Percentiles rank a stretch among this genome's conserved stretches.
phyloP scores from a whole-genome alignment of 2,797 vertebrate species.

The Coreius guichenoti region DNA sequence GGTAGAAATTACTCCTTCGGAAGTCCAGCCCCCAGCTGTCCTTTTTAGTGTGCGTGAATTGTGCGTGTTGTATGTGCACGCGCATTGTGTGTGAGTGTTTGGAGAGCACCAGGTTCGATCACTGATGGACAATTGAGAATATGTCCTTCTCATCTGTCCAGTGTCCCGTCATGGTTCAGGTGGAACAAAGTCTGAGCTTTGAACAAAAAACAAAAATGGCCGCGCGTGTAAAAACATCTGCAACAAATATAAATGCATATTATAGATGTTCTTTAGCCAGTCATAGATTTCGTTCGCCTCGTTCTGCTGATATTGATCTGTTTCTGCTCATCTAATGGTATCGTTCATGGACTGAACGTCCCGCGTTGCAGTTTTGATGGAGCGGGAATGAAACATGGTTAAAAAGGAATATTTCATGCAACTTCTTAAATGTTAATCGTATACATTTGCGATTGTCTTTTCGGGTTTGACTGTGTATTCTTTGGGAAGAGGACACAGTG shows the following conservation, averaged over 20 bases:
- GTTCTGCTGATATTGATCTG: neutral
- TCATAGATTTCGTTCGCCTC: neutral
- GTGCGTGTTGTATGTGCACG: neutral
- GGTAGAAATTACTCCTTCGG: conserved; percentile 22
- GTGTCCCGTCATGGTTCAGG: neutral
- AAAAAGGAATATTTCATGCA: neutral
- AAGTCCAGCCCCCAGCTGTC: conserved; percentile 40
- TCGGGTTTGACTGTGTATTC: neutral
- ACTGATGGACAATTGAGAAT: neutral
- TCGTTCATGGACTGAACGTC: conserved; percentile 6
- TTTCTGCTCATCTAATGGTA: neutral
- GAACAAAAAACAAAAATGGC: conserved; percentile 77
- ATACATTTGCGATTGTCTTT: neutral
- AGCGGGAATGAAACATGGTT: neutral
- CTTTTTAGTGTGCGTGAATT: conserved; percentile 20
- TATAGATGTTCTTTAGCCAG: neutral
- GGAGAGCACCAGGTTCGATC: neutral
- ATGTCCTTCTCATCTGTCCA: neutral
- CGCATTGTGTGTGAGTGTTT: neutral
- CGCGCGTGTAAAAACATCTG: conserved; percentile 70
- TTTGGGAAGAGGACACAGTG: neutral
- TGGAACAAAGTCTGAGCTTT: conserved; percentile 48
- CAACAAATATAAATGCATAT: neutral
- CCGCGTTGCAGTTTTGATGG: neutral
- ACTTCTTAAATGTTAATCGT: neutral